A percentile compares a stretch with the other conserved stretches of the same genome.
phyloP scores from a whole-genome alignment of 2,888 invertebrate species.

The Heliconius erato region DNA sequence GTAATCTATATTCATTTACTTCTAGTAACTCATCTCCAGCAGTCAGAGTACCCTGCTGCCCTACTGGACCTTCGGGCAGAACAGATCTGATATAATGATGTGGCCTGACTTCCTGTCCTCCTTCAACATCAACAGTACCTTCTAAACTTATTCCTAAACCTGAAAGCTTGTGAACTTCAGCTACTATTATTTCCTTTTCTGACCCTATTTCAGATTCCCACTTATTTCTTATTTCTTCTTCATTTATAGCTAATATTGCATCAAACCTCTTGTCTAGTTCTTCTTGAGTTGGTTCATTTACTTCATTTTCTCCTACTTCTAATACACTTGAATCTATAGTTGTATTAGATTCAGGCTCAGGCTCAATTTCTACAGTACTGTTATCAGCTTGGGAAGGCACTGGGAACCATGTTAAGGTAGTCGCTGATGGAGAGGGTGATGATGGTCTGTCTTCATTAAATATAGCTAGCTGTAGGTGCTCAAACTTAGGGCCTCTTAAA shows the following conservation, averaged over 20 bases:
- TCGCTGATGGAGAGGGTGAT: slow-evolving; percentile 91
- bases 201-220: slow-evolving; percentile 93
- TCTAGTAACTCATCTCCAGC: slow-evolving; percentile 98
- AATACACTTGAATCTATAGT: slow-evolving; percentile 92
- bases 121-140: slow-evolving; percentile 99
- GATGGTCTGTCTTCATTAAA: slow-evolving; percentile 85
- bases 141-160: slow-evolving; percentile 99
- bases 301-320: slow-evolving; percentile 83
- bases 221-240: slow-evolving; percentile 90
- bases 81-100: slow-evolving; percentile 99
- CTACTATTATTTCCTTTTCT: slow-evolving; percentile 95
- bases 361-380: slow-evolving; percentile 88
- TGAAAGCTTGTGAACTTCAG: slow-evolving; percentile 96
- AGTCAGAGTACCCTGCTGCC: slow-evolving; percentile 93
- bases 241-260: slow-evolving; percentile 84
- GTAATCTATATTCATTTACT: slow-evolving; percentile 96
- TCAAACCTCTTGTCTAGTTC: slow-evolving; percentile 81
- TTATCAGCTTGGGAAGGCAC: slow-evolving; percentile 89
- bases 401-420: slow-evolving; percentile 94
- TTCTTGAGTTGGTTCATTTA: slow-evolving; percentile 82
- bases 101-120: slow-evolving; percentile 98
- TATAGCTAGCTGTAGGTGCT: slow-evolving; percentile 95
- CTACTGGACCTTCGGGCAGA: slow-evolving; percentile 98
- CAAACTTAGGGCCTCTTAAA: slow-evolving; percentile 96
- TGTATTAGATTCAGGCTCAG: slow-evolving; percentile 92